These are phyloP conservation scores for Carcharodon carcharias DNA, from an alignment of 2,797 vertebrate species.

Conservation along the genomic window DNA sequence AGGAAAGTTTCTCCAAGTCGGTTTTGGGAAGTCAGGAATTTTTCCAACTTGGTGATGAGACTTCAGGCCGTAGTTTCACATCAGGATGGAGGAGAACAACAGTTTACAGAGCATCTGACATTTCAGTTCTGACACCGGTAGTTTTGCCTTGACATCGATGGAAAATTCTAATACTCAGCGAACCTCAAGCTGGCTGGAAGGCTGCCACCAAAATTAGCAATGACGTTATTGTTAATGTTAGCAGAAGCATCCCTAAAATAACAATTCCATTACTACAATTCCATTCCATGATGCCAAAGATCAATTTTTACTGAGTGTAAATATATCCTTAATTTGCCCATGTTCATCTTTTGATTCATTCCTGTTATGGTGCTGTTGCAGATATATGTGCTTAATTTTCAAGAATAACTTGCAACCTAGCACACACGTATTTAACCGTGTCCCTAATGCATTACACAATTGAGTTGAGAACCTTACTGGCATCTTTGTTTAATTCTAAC, in stretches of 20 bases:
- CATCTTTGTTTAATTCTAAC: background rate
- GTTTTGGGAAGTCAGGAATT: too few species aligned
- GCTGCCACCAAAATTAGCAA: background rate
- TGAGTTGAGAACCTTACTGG: too few species aligned
- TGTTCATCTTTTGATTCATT: background rate
- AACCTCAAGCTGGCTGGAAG: background rate
- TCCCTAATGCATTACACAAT: background rate
- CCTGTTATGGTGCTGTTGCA: background rate
- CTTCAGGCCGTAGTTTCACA: too few species aligned
- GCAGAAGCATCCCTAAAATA: background rate
- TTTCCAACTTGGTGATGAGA: too few species aligned
- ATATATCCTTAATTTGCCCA: background rate
- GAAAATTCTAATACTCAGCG: background rate
- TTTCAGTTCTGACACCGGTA: background rate
- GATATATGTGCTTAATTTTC: background rate
- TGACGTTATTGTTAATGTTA: background rate
- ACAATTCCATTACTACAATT: background rate
- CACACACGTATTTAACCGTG: background rate
- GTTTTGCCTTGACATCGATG: background rate
- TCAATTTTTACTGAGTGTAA: background rate
- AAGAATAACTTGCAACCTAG: too few species aligned
- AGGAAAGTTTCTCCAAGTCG: too few species aligned
- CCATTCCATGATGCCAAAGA: background rate
- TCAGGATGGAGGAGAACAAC: background rate
- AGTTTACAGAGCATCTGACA: background rate